Evolutionary conservation across 2,113 vertebrate species (phyloP).

Genomic region (Nothocercus nigrocapillus): DNA sequence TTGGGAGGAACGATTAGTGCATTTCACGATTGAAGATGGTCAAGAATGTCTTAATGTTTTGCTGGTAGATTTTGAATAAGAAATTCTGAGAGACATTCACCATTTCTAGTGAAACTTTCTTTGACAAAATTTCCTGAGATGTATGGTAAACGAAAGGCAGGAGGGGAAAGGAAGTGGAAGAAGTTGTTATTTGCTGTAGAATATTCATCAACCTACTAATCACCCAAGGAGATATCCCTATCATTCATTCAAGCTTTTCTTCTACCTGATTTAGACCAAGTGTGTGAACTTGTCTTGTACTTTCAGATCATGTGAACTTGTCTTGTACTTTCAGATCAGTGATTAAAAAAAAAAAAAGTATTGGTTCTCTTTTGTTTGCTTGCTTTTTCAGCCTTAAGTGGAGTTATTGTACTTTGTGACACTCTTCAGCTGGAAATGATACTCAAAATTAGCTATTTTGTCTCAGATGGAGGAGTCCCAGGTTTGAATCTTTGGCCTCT

Average conservation of each 20-base stretch:
- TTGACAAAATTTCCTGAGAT: neutral
- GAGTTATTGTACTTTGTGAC: neutral
- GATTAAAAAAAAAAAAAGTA: neutral
- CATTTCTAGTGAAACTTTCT: neutral
- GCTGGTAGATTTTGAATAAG: neutral
- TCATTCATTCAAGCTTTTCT: neutral
- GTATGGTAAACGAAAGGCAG: neutral
- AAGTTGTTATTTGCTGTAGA: neutral
- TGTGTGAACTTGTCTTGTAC: neutral
- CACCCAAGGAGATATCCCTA: neutral
- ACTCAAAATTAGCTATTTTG: neutral
- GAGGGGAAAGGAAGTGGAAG: neutral
- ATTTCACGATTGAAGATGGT: slow-evolving; percentile 23
- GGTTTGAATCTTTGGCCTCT: neutral
- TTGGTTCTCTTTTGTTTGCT: neutral
- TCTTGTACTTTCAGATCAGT: neutral
- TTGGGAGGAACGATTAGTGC: slow-evolving; percentile 40
- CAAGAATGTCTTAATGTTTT: neutral
- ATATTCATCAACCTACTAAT: neutral
- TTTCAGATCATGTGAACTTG: neutral
- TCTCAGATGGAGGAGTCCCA: neutral
- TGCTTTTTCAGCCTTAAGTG: slow-evolving; percentile 30
- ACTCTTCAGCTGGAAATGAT: slow-evolving; percentile 12
- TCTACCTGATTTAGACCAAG: neutral
- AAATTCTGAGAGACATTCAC: neutral